phyloP scores from a whole-genome alignment of 2,888 invertebrate species.

The Teleiodes luculella region DNA sequence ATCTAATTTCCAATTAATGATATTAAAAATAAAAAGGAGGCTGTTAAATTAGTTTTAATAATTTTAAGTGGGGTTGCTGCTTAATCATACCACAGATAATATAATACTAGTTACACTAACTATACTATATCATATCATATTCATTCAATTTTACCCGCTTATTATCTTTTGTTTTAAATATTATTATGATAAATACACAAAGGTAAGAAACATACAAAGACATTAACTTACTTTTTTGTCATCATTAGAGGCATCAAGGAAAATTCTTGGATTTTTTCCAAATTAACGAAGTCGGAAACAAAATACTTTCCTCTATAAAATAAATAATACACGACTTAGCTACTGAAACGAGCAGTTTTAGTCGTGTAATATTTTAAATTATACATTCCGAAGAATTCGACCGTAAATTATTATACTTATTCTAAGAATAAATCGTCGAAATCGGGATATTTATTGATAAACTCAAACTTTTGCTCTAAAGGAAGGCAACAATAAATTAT shows the following conservation, averaged over 20 bases:
- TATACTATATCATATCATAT: too few species aligned
- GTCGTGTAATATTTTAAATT: background rate
- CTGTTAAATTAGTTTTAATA: too few species aligned
- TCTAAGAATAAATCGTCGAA: conserved; percentile 4
- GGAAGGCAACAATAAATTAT: conserved; percentile 18
- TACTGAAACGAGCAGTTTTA: background rate
- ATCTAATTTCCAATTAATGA: too few species aligned
- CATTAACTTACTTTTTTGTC: background rate
- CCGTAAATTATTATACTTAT: background rate
- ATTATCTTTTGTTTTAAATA: too few species aligned
- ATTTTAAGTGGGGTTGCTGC: too few species aligned
- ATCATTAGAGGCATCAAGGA: background rate
- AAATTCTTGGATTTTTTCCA: background rate
- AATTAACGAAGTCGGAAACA: background rate
- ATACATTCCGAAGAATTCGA: background rate
- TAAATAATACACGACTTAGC: background rate
- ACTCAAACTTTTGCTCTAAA: conserved; percentile 12
- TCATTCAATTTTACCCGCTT: too few species aligned
- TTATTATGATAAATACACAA: too few species aligned
- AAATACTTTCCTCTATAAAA: too few species aligned
- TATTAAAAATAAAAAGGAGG: too few species aligned
- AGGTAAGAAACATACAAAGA: too few species aligned
- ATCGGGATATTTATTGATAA: conserved; percentile 14
- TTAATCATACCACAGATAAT: too few species aligned
- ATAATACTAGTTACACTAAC: too few species aligned